Evolutionary conservation across 2,797 vertebrate genomes (phyloP), one percentile per base, ranked within the genome.

Genomic region (Kryptopterus vitreolus): DNA sequence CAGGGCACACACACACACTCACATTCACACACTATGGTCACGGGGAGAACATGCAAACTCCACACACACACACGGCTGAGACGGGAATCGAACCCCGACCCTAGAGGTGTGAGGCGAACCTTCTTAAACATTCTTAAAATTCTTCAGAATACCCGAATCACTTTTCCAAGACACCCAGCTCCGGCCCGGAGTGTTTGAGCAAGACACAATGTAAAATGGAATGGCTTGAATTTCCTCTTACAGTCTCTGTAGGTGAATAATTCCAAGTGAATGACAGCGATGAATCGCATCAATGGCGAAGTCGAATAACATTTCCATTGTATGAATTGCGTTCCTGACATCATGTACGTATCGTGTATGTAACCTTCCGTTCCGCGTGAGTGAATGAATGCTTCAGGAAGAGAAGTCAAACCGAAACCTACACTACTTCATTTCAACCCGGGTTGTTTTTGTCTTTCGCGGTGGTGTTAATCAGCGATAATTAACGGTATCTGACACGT

Each of bases 401-500:
- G 2, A 57, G 31, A 18, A 72, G 48, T 72, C 70, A 52, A 26
- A 69, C 43, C 26, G n/a, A 26, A 20, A 9, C 1, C 43, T 43
- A 50, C 24, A 26, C 11, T 4, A n/a, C 18, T 52, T 53, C 29
- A 31, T 70, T 52, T 70, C 24, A 2, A 71, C 69, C 29, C 31
- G 24, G 71, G 13, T 24, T 73, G 52, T 73, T 73, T 57, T 57
- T 73, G 71, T 73, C 33, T 73, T n/a, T 53, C 4, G 8, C 26
- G 53, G 53, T 24, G 16, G 71, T 58, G 71, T 38, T 73, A 73
- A 73, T 58, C 33, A 18, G 31, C 38, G 22, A 73, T 73, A 73
- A 73, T 73, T 73, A 73, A 58, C 26, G 53, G 52, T 73, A 73
- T 57, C 71, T 57, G 52, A 43, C 71, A 73, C 33, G 24, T 43